Base-by-base conservation (phyloP, 2,797 vertebrate species). In the Helostoma temminkii region DNA sequence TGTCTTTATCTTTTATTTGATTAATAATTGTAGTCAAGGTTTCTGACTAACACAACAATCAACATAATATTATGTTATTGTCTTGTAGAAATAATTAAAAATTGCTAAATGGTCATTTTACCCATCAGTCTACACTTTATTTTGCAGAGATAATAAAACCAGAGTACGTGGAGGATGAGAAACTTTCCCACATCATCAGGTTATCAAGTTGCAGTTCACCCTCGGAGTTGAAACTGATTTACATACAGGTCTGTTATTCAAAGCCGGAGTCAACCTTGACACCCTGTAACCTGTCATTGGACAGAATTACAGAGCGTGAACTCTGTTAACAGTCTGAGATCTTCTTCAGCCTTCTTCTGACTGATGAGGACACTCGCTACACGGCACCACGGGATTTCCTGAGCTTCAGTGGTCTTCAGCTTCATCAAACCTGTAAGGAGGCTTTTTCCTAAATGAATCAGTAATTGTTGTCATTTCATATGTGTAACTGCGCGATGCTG, bases 241-340 rank as follows among this genome's bases (percentile, higher is more conserved):
- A 46, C 80, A 85, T 82, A 34, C 49, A 14, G 5, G 25, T 42
- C 70, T 61, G 68, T 81, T 81, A 81, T 78, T 77, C 80, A 81
- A 74, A 84, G 34, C 67, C 6, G 16, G 14, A 47, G 28, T 61
- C 25, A 61, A 39, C 34, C 42, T 32, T 18, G n/a, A 67, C 59
- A 74, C 60, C 11, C 26, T 56, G 62, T 70, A 26, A 47, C 55
- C 39, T 48, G 4, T 74, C 71, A 76, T 68, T 80, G 68, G 68
- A 37, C 46, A 37, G 55, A 42, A 43, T 12, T 24, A 12, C 16
- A 28, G n/a, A 1, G 37, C 7, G 37, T 18, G 16, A 41, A 2
- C 37, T 41, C 37, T 32, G 36, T 37, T 37, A 15, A 5, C 16
- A 37, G 43, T 22, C 43, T 48, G 24, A 48, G 14, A 16, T 48